Conservation (phyloP, 2,113 vertebrate genomes). For the Silurus asotus region DNA sequence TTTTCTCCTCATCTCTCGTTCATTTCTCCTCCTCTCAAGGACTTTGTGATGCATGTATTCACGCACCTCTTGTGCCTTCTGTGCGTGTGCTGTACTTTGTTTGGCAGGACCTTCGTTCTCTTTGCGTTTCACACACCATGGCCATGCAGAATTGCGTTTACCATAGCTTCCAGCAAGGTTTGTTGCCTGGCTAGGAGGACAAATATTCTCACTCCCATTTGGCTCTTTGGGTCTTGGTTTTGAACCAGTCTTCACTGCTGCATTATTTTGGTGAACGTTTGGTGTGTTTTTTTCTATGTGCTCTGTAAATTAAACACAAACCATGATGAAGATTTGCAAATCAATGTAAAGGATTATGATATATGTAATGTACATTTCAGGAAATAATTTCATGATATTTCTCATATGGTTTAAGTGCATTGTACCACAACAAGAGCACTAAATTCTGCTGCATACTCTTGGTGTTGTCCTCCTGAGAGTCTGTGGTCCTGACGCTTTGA, state of each 20-base stretch:
- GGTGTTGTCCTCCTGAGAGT: conserved; percentile 1
- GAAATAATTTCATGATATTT: neutral
- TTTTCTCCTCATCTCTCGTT: conserved; percentile 6
- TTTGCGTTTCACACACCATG: neutral
- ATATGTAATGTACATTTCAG: neutral
- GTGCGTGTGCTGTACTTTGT: neutral
- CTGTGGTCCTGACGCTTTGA: neutral
- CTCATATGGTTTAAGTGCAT: neutral
- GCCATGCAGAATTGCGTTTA: neutral
- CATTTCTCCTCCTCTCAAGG: conserved; percentile 19
- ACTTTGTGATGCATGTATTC: conserved; percentile 38
- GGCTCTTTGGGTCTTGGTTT: neutral
- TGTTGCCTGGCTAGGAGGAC: neutral
- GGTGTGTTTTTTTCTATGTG: neutral
- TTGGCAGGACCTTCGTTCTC: neutral
- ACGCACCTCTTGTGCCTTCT: conserved; percentile 10
- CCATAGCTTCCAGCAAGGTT: neutral
- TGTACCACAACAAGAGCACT: neutral
- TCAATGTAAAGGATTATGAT: neutral
- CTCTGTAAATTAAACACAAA: conserved; percentile 23
- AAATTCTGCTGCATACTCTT: conserved; percentile 14
- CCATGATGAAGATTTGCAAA: neutral
- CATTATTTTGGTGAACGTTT: neutral
- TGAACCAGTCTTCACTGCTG: neutral
- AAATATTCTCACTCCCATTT: conserved; percentile 14